phyloP scores from a whole-genome alignment of 2,113 vertebrate species.

The Heptranchias perlo region DNA sequence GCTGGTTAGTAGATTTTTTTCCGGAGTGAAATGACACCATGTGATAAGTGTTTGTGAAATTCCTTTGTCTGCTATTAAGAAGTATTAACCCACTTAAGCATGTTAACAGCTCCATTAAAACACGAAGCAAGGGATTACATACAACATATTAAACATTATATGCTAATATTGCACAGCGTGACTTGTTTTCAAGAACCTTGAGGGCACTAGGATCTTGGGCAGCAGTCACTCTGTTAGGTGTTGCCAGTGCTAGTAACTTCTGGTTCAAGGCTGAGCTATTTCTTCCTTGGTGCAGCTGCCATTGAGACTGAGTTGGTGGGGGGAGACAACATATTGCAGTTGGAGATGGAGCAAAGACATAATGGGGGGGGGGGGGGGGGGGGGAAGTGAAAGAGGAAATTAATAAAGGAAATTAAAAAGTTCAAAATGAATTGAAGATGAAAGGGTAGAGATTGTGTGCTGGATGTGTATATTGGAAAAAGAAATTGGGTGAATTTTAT shows the following conservation, averaged over 20 bases:
- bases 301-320: too few species aligned
- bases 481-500: too few species aligned
- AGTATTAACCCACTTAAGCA: neutral
- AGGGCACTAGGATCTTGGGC: too few species aligned
- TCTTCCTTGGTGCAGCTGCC: too few species aligned
- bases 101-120: neutral
- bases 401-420: neutral
- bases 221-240: neutral
- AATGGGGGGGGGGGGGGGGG: neutral
- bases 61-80: neutral
- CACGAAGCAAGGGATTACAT: neutral
- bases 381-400: neutral
- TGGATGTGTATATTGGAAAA: neutral
- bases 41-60: neutral
- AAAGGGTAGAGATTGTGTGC: neutral
- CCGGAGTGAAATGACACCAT: neutral
- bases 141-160: neutral
- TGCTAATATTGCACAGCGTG: neutral
- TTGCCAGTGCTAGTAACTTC: neutral
- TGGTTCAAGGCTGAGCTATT: neutral
- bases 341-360: too few species aligned
- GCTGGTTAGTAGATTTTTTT: neutral
- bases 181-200: neutral
- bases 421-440: neutral
- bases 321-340: too few species aligned